Percentiles rank a stretch among this genome's conserved stretches.
Conservation (phyloP, 2,888 invertebrate species). For the Platerodrilus igneus region DNA sequence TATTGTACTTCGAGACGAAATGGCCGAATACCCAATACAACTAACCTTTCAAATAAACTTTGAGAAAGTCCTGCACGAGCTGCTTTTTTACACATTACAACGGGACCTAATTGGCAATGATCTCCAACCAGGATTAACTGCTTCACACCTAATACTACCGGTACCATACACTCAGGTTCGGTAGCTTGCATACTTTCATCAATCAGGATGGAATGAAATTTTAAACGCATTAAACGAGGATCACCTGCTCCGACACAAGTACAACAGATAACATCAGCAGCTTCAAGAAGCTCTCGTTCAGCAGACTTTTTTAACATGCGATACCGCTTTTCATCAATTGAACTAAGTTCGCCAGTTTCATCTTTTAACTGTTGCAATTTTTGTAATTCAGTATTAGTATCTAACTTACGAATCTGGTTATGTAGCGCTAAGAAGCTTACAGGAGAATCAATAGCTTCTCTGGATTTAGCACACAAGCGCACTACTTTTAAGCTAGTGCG, state of each 20-base stretch:
- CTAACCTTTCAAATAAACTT: conserved; percentile 93
- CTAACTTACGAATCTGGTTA: conserved; percentile 94
- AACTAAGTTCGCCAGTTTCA: conserved; percentile 95
- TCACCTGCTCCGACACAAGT: conserved; percentile 99
- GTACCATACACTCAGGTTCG: conserved; percentile 98
- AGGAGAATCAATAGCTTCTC: conserved; percentile 97
- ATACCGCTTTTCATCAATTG: conserved; percentile 92
- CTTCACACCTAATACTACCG: conserved; percentile 94
- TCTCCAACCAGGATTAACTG: conserved; percentile 97
- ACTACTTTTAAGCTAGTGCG: conserved; percentile 92
- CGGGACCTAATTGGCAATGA: conserved; percentile 98
- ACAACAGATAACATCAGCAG: conserved; percentile 98
- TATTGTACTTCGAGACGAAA: conserved; percentile 97
- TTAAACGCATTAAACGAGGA: conserved; percentile 83
- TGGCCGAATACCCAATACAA: conserved; percentile 94
- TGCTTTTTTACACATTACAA: conserved; percentile 99
- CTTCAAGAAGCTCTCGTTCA: conserved; percentile 85
- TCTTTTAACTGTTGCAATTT: conserved; percentile 96
- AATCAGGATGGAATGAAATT: conserved; percentile 93
- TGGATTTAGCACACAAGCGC: conserved; percentile 92
- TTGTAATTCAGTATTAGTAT: conserved; percentile 86
- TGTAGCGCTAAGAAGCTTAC: conserved; percentile 95
- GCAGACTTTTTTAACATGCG: conserved; percentile 84
- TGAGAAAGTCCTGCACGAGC: conserved; percentile 95
- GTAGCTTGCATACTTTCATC: conserved; percentile 94